Evolutionary conservation across 2,888 invertebrate genomes (phyloP).

Genomic region (Galeopsomyia nigrocyanea): DNA sequence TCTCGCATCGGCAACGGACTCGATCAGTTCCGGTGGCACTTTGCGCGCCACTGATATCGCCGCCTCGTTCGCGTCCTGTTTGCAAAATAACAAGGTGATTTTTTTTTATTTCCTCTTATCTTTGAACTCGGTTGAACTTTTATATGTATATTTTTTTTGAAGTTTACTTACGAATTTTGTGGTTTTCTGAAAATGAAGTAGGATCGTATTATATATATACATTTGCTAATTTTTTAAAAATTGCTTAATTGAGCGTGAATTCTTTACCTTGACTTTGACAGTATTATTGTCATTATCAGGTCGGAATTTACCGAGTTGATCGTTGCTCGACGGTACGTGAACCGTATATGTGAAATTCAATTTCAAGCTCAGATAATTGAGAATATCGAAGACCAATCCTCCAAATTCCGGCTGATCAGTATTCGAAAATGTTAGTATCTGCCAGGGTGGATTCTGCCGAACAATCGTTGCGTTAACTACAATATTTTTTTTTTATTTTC

Average conservation of each 20-base stretch:
- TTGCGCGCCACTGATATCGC: slow-evolving; percentile 58
- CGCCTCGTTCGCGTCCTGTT: neutral
- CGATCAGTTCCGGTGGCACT: slow-evolving; percentile 67
- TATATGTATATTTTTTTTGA: no score
- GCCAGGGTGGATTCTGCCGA: slow-evolving; percentile 90
- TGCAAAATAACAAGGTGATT: neutral
- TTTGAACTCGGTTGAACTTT: no score
- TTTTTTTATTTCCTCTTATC: neutral
- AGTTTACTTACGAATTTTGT: no score
- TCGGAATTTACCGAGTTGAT: neutral
- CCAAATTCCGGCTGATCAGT: slow-evolving; percentile 74
- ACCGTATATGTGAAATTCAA: slow-evolving; percentile 84
- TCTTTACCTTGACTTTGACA: no score
- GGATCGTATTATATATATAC: no score
- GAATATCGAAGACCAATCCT: slow-evolving; percentile 85
- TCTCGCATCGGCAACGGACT: slow-evolving; percentile 70
- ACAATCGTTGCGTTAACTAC: no score
- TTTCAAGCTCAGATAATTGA: slow-evolving; percentile 80
- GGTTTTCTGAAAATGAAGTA: no score
- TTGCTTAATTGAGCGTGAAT: no score
- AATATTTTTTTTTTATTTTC: no score
- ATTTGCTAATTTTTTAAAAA: no score
- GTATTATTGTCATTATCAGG: neutral
- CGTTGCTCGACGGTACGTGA: slow-evolving; percentile 46
- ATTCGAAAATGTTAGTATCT: slow-evolving; percentile 76